phyloP scores from a whole-genome alignment of 1,140 invertebrate species.

The Drosophila bocki region DNA sequence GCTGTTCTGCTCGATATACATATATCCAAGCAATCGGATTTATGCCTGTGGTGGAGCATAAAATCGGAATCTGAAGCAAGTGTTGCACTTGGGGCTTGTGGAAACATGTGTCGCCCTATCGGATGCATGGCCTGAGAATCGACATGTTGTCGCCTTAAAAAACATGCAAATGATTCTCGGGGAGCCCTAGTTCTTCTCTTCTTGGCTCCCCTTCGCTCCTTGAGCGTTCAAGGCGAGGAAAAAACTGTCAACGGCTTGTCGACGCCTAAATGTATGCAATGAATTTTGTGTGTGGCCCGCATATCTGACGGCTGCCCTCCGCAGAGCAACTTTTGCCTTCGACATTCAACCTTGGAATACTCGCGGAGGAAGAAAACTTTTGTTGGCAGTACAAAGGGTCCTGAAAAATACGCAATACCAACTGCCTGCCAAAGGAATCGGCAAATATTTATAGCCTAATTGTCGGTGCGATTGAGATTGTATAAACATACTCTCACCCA shows the following conservation, averaged over 20 bases:
- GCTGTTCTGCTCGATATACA: not conserved
- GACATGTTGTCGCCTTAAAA: slow-evolving; percentile 59
- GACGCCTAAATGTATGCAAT: slow-evolving; percentile 66
- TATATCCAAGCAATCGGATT: slow-evolving; percentile 7
- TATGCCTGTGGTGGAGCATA: slow-evolving; percentile 15
- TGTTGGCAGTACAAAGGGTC: slow-evolving; percentile 14
- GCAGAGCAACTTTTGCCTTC: slow-evolving; percentile 52
- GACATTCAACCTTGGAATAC: slow-evolving; percentile 35
- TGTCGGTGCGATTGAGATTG: slow-evolving; percentile 62
- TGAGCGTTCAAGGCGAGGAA: slow-evolving; percentile 20
- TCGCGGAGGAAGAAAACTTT: slow-evolving; percentile 49
- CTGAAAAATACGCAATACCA: slow-evolving; percentile 28
- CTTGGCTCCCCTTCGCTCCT: not conserved
- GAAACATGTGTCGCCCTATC: slow-evolving; percentile 54
- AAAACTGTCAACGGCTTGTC: slow-evolving; percentile 77
- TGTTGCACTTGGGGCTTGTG: slow-evolving; percentile 11
- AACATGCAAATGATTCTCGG: slow-evolving; percentile 67
- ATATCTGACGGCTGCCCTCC: slow-evolving; percentile 65
- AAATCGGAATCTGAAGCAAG: slow-evolving; percentile 12
- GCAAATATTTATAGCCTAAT: slow-evolving; percentile 79
- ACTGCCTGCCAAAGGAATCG: slow-evolving; percentile 38
- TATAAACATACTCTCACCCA: slow-evolving; percentile 31
- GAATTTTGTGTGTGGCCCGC: slow-evolving; percentile 59
- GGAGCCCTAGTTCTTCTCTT: not conserved
- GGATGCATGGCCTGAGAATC: slow-evolving; percentile 56